These are phyloP conservation scores for Toxonevra muliebris DNA, from an alignment of 2,888 invertebrate species.

Conservation along the genomic window DNA sequence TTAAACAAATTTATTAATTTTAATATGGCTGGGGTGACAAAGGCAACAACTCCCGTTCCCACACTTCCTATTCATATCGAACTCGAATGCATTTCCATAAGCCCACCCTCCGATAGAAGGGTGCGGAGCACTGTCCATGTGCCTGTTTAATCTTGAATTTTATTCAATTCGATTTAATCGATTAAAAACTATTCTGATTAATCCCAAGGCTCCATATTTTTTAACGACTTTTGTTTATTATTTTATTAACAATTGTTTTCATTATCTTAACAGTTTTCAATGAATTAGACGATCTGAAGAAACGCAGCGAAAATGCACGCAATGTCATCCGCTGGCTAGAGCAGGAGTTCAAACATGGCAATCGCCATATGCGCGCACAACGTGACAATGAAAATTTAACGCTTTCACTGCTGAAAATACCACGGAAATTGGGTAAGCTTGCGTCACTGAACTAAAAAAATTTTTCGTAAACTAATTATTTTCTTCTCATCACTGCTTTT, in stretches of 20 bases:
- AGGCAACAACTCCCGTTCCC: not conserved
- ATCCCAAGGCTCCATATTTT: not conserved
- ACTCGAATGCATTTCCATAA: too few species aligned
- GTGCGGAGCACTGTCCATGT: too few species aligned
- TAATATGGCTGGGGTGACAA: not conserved
- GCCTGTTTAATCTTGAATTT: too few species aligned
- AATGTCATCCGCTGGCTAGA: conserved; percentile 96
- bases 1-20: conserved; percentile 1
- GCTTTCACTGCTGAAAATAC: conserved; percentile 77
- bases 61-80: too few species aligned
- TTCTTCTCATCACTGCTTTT: not conserved
- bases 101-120: too few species aligned
- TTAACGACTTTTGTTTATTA: not conserved
- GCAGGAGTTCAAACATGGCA: conserved; percentile 84
- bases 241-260: too few species aligned
- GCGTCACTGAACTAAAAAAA: not conserved
- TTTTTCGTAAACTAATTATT: not conserved
- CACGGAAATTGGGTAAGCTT: conserved; percentile 77
- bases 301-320: conserved; percentile 82
- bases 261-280: conserved; percentile 76
- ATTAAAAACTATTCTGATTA: too few species aligned
- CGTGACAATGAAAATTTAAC: conserved; percentile 82
- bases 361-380: conserved; percentile 87
- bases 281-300: conserved; percentile 87
- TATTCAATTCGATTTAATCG: too few species aligned